Evolutionary conservation across 2,797 vertebrate species (phyloP).

Genomic region (Gephyroberyx darwinii): DNA sequence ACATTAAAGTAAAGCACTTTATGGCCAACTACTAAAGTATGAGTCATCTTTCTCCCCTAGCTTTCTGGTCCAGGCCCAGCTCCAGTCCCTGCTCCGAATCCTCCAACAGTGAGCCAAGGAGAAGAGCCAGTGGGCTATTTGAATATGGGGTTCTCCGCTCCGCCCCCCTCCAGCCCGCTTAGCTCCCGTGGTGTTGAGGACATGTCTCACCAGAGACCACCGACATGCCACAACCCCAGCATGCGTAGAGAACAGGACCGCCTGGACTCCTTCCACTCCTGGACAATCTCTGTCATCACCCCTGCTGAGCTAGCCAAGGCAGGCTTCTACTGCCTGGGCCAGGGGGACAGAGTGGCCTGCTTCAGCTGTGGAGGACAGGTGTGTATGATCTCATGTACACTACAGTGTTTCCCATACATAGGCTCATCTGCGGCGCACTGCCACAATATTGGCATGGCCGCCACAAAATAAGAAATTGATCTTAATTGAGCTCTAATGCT

Average conservation of each 20-base stretch:
- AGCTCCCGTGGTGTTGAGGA: slow-evolving; percentile 87
- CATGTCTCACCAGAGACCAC: slow-evolving; percentile 83
- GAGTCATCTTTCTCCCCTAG: slow-evolving; percentile 35
- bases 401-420: no score
- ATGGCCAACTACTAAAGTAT: no score
- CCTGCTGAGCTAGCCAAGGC: slow-evolving; percentile 92
- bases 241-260: slow-evolving; percentile 96
- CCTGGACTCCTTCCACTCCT: slow-evolving; percentile 86
- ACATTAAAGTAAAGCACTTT: no score
- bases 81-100: slow-evolving; percentile 53
- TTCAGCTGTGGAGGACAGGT: slow-evolving; percentile 93
- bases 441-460: no score
- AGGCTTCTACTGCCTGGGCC: slow-evolving; percentile 93
- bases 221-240: slow-evolving; percentile 83
- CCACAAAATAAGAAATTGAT: no score
- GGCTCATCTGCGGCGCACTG: no score
- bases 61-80: slow-evolving; percentile 69
- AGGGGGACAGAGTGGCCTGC: slow-evolving; percentile 92
- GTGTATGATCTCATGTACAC: background rate
- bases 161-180: slow-evolving; percentile 84
- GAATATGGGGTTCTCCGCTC: slow-evolving; percentile 83
- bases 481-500: no score
- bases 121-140: slow-evolving; percentile 85
- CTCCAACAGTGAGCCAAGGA: slow-evolving; percentile 60
- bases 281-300: slow-evolving; percentile 88